These are phyloP conservation scores for Heteromyza rotundicornis DNA, from an alignment of 2,888 invertebrate genomes.

Conservation along the genomic window DNA sequence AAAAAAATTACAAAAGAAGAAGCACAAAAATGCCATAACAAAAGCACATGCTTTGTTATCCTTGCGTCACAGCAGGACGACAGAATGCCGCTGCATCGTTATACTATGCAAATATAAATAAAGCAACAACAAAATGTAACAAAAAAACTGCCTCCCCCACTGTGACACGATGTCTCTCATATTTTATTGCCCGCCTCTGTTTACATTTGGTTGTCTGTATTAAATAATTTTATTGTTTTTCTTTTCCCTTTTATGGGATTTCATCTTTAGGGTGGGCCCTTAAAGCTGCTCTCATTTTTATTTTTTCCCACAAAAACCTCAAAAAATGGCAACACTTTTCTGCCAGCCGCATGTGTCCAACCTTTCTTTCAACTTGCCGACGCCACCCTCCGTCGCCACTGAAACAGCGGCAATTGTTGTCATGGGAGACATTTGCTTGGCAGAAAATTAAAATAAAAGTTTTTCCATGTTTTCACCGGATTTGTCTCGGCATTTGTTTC, in stretches of 20 bases:
- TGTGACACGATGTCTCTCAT: too few relatives aligned
- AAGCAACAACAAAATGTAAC: too few relatives aligned
- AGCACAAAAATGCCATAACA: too few relatives aligned
- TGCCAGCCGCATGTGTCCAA: not conserved
- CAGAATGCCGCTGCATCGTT: not conserved
- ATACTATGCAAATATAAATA: too few relatives aligned
- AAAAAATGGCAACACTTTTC: slow-evolving; percentile 3
- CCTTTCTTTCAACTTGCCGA: not conserved
- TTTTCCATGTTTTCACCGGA: not conserved
- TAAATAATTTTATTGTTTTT: not conserved
- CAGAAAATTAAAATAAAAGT: slow-evolving; percentile 1
- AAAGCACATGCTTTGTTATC: too few relatives aligned
- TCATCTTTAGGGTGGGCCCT: not conserved
- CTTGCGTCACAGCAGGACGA: not conserved
- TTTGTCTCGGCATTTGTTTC: not conserved
- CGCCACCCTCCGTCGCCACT: not conserved
- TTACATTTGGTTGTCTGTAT: slow-evolving; percentile 18
- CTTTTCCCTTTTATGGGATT: not conserved
- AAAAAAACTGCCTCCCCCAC: too few relatives aligned
- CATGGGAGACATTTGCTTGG: not conserved
- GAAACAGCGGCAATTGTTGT: slow-evolving; percentile 18
- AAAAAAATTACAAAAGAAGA: not conserved
- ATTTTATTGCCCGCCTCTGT: not conserved
- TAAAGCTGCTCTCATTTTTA: not conserved
- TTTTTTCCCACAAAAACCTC: slow-evolving; percentile 6